Base-by-base conservation (phyloP, 2,797 vertebrate genomes). In the Peromyscus nudipes region DNA sequence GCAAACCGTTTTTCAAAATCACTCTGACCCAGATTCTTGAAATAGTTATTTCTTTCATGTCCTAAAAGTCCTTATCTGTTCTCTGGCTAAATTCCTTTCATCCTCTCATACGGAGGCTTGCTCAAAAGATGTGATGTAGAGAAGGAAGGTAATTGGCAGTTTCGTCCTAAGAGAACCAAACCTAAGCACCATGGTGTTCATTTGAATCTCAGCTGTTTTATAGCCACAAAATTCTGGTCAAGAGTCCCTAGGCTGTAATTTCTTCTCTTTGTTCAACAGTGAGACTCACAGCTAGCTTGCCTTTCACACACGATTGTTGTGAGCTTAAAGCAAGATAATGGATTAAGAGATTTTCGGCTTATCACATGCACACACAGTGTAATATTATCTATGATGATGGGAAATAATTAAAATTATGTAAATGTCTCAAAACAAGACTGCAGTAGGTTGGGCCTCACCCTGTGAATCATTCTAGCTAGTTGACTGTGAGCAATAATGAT, bases 1-100 rank as follows among this genome's bases (percentile, higher is more conserved):
- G 46, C 73, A 96, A 88, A 92, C 29, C 37, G 64, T 91, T 94
- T 93, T 94, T 93, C 79, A 92, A 64, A 97, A 87, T 65, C 46
- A 75, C 23, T 92, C 34, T 94, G 91, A 94, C 82, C 80, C 46
- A 96, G 80, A 92, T 96, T 93, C 60, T n/a, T 89, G n/a, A 84
- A 94, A 93, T 14, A 89, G 75, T 55, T 79, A 71, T 89, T 94
- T 94, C 82, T 96, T 94, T 84, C 52, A 87, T 96, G 91, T 81
- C 57, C 23, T 97, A 87, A 81, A 95, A 94, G n/a, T 89, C 21
- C 11, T 92, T 94, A 75, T 96, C 79, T 77, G 25, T 75, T 83
- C 73, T 92, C 27, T 95, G 82, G 27, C 37, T 86, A 52, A 92
- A 14, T 84, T 92, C 31, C 62, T 93, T 94, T 94, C 60, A 88